Base-by-base conservation (phyloP, 2,797 vertebrate genomes). In the Eleutherodactylus coqui region DNA sequence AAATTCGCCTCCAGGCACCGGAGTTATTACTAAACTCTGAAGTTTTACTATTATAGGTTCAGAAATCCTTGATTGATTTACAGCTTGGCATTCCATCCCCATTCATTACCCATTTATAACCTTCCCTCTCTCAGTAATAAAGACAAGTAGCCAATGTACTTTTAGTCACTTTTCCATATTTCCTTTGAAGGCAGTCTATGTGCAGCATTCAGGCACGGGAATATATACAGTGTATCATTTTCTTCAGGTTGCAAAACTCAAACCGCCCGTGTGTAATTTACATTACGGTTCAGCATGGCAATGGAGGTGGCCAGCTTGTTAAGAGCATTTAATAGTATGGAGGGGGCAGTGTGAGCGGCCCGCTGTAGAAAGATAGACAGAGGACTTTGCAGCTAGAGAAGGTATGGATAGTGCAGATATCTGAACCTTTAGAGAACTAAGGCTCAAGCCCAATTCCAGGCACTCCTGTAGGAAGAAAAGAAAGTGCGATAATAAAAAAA, bases 31-130 rank as follows among this genome's bases (percentile, higher is more conserved):
- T 64, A 32, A 87, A 80, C 76, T 83, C 75, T 69, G 70, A 76
- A 79, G 55, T 84, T 87, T 87, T 83, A 83, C 75, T 83, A 87
- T 87, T 79, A 80, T 73, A 80, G 64, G 79, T 45, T 84, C 69
- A 84, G 67, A 84, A 67, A 83, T 53, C 32, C 67, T 7, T 16
- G 75, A 87, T 69, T 87, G 86, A 87, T 87, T 80, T 87, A 87
- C 79, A 64, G 77, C 82, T 36, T 75, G 24, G 62, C 75, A 62
- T 51, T 79, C 45, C 69, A 84, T 64, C 76, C 86, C 76, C 55
- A 62, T 87, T 84, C 76, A 84, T 84, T 84, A 84, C 82, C 45
- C 67, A 80, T 87, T 84, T 87, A 87, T 64, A 75, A 80, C 82
- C 62, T 79, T 87, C 75, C 38, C 67, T 80, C 36, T 43, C 43